Evolutionary conservation across 1,140 invertebrate species (phyloP), one percentile per base, ranked within the genome.

Genomic region (Drosophila teissieri): DNA sequence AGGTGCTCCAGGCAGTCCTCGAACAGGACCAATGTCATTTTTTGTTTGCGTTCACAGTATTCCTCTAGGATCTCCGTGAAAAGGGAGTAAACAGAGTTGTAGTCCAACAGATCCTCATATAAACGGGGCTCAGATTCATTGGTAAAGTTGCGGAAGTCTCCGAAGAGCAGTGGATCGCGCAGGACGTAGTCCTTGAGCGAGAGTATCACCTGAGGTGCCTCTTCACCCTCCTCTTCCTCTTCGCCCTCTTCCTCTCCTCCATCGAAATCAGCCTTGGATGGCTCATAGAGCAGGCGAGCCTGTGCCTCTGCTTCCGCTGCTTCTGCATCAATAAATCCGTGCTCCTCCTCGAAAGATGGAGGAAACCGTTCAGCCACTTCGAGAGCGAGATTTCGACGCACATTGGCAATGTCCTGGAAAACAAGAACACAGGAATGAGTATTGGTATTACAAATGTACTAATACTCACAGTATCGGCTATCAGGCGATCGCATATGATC

Each of bases 71-170:
- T 97, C 95, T 98, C 96, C 93, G 96, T 95, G 78, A 98, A 98
- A 3, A 98, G 92, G 72, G 94, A 96, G 85, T 95, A 97, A 6
- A 97, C 94, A 1, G 97, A 96, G 70, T 97, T 95, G 85, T 97
- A 98, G 91, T 98, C 97, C 2, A 97, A 92, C 2, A 98, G 92
- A 92, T 98, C 97, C 92, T 98, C 97, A 84, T 98, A 98, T 62
- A 95, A 94, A 68, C 97, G 93, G 0, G 95, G 92, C 85, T 97
- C 96, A 0, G 94, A 94, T 80, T 97, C 96, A 52, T 96, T 96
- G 8, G 96, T 93, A 0, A 96, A 96, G 79, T 97, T 98, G 37
- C 96, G 93, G 60, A 96, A 98, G 86, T 98, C 97, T 1, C 97
- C 97, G 92, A 96, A 98, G 0, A 98, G 93, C 39, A 97, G 77